phyloP scores from a whole-genome alignment of 2,113 vertebrate species.

The Pachyramphus minor region DNA sequence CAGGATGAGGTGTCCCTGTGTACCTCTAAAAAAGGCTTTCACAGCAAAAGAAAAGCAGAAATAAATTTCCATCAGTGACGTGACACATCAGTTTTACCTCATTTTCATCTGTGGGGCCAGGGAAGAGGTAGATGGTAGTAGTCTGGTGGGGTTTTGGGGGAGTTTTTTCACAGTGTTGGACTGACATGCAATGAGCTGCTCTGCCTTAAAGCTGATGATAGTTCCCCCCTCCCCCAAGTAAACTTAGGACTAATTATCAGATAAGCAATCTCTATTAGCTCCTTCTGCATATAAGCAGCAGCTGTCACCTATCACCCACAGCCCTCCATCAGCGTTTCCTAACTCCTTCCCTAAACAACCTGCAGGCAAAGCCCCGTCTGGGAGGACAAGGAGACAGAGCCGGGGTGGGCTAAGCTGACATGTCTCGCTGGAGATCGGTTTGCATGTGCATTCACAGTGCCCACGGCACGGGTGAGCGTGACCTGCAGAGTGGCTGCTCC shows the following conservation, averaged over 20 bases:
- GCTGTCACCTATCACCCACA: conserved; percentile 1
- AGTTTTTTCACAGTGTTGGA: background rate
- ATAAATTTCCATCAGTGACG: background rate
- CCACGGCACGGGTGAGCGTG: rapidly evolving
- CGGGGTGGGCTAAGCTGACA: background rate
- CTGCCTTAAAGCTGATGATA: background rate
- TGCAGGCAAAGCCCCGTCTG: background rate
- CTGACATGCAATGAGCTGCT: background rate
- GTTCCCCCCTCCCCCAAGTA: background rate
- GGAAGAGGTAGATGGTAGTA: background rate
- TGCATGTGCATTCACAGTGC: background rate
- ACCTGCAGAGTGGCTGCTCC: background rate
- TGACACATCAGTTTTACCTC: background rate
- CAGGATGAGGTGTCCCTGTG: background rate
- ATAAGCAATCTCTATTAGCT: conserved; percentile 6
- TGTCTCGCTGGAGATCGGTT: background rate
- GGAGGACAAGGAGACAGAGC: background rate
- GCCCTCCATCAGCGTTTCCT: background rate
- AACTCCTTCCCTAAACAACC: background rate
- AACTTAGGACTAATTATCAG: conserved; percentile 8
- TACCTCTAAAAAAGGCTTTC: background rate
- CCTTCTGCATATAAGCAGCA: background rate
- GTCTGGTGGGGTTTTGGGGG: background rate
- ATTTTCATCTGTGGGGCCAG: background rate
- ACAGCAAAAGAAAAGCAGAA: background rate